A percentile compares a stretch with the other conserved stretches of the same genome.
Conservation (phyloP, 2,888 invertebrate species). For the Platycnemis pennipes region DNA sequence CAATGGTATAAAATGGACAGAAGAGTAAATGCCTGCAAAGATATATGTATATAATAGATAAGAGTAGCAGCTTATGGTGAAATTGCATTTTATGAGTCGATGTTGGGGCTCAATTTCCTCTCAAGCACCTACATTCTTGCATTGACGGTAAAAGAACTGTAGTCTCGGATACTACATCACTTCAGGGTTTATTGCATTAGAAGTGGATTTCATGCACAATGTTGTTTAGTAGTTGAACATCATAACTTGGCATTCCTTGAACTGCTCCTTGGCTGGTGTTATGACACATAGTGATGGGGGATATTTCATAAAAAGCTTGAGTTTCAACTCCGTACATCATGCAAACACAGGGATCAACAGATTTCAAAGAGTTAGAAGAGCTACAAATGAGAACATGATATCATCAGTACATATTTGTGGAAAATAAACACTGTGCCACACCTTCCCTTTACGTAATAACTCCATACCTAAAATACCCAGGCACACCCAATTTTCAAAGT, state of each 20-base stretch:
- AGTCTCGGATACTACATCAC: background rate
- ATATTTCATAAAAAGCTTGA: background rate
- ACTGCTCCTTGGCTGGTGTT: background rate
- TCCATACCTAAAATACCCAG: too few relatives aligned
- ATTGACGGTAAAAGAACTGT: background rate
- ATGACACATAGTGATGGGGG: background rate
- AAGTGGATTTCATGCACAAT: background rate
- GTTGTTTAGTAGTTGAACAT: background rate
- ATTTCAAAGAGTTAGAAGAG: slow-evolving; percentile 10
- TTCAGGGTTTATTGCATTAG: background rate
- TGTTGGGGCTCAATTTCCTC: background rate
- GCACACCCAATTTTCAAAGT: background rate
- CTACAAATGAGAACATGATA: background rate
- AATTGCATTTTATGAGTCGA: background rate
- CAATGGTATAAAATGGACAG: background rate
- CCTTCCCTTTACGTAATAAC: background rate
- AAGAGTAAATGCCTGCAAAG: too few relatives aligned
- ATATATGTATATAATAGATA: background rate
- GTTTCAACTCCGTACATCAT: background rate
- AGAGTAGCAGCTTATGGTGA: background rate
- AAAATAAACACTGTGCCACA: background rate
- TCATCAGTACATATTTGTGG: background rate
- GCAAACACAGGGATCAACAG: background rate
- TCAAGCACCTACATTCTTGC: background rate
- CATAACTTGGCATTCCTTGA: background rate